These are phyloP conservation scores for Parelbella ahira DNA, from an alignment of 2,888 invertebrate species.

Conservation along the genomic window DNA sequence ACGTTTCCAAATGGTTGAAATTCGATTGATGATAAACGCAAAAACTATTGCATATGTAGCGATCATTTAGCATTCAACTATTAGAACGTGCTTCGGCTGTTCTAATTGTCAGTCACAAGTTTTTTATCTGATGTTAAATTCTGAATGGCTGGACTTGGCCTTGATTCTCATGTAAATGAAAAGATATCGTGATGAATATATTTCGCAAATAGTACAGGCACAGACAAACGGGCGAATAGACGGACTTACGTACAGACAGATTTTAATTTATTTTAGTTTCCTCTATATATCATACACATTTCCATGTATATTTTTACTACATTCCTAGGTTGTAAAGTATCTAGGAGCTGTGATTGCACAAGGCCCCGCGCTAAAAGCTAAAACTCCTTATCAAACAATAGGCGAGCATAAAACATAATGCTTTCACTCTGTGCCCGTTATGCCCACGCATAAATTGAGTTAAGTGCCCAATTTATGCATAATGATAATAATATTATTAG, in stretches of 20 bases:
- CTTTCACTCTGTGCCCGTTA: constrained; percentile 32
- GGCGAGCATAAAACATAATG: constrained; percentile 30
- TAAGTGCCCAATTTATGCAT: constrained; percentile 31
- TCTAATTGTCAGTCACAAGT: constrained; percentile 9
- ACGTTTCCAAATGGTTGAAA: background rate
- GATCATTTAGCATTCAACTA: too few relatives aligned
- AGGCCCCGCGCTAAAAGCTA: too few relatives aligned
- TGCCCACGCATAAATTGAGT: constrained; percentile 31
- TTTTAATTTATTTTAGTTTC: constrained; percentile 3
- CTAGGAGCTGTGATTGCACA: too few relatives aligned
- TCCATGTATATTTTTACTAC: constrained; percentile 17
- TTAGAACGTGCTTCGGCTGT: constrained; percentile 4
- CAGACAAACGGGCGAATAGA: too few relatives aligned
- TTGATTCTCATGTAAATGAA: constrained; percentile 2
- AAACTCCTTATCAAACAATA: constrained; percentile 32
- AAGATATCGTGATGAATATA: background rate
- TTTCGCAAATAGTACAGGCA: too few relatives aligned
- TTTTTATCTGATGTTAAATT: constrained; percentile 14
- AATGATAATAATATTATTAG: constrained; percentile 29
- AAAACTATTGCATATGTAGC: too few relatives aligned
- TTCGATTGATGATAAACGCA: background rate
- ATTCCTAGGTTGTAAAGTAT: too few relatives aligned
- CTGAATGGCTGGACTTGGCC: constrained; percentile 6
- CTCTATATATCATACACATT: background rate
- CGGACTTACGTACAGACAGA: too few relatives aligned